Evolutionary conservation across 30 jellyfish, hydroid and myxozoan species (phyloP).

Genomic region (Turritopsis rubra): DNA sequence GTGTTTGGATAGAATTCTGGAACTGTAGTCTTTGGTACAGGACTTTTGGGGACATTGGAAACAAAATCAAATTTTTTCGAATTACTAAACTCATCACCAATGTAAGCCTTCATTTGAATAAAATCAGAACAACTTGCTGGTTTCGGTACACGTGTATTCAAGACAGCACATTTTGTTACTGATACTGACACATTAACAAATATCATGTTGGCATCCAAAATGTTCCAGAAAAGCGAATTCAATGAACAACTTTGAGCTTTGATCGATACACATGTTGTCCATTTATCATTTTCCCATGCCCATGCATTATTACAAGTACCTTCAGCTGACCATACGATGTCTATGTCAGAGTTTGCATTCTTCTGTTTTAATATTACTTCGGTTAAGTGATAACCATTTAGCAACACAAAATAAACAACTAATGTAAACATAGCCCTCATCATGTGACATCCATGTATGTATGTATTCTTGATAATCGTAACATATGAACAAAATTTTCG

Average conservation of each 20-base stretch:
- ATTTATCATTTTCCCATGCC: background rate
- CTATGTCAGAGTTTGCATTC: background rate
- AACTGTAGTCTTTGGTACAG: background rate
- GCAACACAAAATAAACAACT: background rate
- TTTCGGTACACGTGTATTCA: background rate
- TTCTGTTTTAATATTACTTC: background rate
- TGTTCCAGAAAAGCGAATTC: background rate
- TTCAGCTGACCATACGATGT: background rate
- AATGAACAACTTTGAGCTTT: background rate
- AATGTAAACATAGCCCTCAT: background rate
- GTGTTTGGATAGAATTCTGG: background rate
- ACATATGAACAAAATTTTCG: too few species aligned
- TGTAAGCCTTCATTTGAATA: background rate
- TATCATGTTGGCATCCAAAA: background rate
- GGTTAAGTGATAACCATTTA: background rate
- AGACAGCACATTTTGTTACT: background rate
- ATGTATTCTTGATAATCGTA: too few species aligned
- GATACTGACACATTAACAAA: background rate
- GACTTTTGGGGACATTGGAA: background rate
- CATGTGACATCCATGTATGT: background rate
- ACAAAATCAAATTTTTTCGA: background rate
- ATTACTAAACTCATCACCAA: background rate
- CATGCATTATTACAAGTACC: background rate
- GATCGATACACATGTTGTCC: background rate
- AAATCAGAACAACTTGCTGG: background rate